Percentiles rank a stretch among this genome's conserved stretches.
Conservation (phyloP, 2,113 vertebrate species). For the Leptobrachium ailaonicum region DNA sequence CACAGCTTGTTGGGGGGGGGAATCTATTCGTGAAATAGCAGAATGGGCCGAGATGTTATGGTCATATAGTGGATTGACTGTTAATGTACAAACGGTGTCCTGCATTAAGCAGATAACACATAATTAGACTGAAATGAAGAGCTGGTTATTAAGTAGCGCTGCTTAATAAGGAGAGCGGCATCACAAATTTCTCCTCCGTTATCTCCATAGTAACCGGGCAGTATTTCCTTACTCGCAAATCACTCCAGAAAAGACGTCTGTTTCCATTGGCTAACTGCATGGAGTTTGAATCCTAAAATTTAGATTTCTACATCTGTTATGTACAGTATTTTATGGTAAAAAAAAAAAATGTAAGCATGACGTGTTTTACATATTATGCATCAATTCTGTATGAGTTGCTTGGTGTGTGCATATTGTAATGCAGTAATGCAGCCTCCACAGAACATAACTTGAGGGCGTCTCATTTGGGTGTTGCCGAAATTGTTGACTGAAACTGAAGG, state of each 20-base stretch:
- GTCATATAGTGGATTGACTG: neutral
- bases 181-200: constrained; percentile 20
- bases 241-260: neutral
- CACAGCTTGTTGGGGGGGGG: constrained; percentile 39
- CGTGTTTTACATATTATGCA: too few species aligned
- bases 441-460: too few species aligned
- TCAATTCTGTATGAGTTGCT: too few species aligned
- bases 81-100: constrained; percentile 25
- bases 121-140: constrained; percentile 37
- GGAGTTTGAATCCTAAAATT: neutral
- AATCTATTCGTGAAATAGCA: constrained; percentile 29
- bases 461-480: too few species aligned
- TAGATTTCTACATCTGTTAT: too few species aligned
- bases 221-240: neutral
- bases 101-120: constrained; percentile 36
- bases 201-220: constrained; percentile 35
- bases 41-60: constrained; percentile 5
- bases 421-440: too few species aligned
- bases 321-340: too few species aligned
- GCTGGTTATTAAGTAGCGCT: constrained; percentile 38
- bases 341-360: too few species aligned
- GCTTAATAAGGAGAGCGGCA: constrained; percentile 26
- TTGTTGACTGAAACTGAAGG: too few species aligned
- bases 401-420: too few species aligned
- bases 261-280: neutral